Percentiles rank a stretch among this genome's conserved stretches.
Conservation (phyloP, 2,888 invertebrate species). For the Caenorhabditis angaria region DNA sequence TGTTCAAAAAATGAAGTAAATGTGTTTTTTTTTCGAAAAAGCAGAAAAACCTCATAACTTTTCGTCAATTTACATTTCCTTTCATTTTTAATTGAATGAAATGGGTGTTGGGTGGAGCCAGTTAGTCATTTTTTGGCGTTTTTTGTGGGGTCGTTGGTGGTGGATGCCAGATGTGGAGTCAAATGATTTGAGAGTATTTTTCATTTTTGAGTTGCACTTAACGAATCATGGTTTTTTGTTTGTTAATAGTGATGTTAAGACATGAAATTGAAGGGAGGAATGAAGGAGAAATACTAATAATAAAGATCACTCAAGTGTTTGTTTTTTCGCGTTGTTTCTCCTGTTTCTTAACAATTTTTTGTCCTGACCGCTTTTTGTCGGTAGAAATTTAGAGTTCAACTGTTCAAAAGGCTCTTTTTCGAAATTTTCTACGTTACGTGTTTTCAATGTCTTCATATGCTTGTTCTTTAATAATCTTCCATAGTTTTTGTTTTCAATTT, state of each 20-base stretch:
- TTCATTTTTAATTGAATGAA: constrained; percentile 1
- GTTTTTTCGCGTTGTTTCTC: constrained; percentile 8
- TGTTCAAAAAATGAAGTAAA: constrained; percentile 3
- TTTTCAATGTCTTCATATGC: no score
- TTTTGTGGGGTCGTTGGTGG: background rate
- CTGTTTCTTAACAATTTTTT: constrained; percentile 7
- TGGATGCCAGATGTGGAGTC: background rate
- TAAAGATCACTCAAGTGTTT: background rate
- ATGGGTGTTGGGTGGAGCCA: background rate
- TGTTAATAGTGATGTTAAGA: constrained; percentile 2
- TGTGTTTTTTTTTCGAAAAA: no score
- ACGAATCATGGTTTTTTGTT: constrained; percentile 2
- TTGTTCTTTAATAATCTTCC: no score
- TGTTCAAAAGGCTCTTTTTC: no score
- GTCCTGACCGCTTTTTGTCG: constrained; percentile 21
- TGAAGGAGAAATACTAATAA: constrained; percentile 1
- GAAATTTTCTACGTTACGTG: no score
- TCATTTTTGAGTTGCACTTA: background rate
- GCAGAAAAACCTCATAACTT: constrained; percentile 2
- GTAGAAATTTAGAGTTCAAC: background rate
- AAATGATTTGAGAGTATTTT: no score
- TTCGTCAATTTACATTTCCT: constrained; percentile 1
- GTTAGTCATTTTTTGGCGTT: background rate
- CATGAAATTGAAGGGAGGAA: background rate
- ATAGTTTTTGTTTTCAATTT: no score